These are phyloP conservation scores for Grus americana DNA, from an alignment of 2,113 vertebrate genomes.

Conservation along the genomic window DNA sequence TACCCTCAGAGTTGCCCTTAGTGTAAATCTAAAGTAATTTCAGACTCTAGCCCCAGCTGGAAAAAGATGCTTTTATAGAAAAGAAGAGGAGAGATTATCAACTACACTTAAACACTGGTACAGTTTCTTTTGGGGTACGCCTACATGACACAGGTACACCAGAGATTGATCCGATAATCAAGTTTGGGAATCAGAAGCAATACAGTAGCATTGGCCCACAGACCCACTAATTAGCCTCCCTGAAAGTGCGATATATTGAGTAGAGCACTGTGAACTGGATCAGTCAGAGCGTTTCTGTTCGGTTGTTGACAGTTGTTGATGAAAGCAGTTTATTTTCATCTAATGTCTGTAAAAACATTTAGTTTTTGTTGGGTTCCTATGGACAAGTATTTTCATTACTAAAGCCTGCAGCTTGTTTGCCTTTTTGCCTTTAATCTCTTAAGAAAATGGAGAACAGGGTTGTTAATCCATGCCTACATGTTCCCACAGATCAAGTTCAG, in stretches of 20 bases:
- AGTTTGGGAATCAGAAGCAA: background rate
- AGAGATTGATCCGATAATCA: fast-evolving
- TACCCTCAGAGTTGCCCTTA: background rate
- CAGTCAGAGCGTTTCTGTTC: background rate
- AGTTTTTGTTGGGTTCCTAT: background rate
- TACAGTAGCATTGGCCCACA: background rate
- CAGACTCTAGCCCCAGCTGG: background rate
- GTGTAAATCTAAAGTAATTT: background rate
- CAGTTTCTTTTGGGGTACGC: fast-evolving
- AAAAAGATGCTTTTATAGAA: background rate
- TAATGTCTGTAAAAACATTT: background rate
- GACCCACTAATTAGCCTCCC: background rate
- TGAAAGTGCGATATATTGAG: background rate
- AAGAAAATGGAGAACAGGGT: background rate
- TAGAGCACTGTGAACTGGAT: background rate
- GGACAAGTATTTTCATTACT: background rate
- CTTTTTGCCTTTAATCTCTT: background rate
- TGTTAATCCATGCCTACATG: background rate
- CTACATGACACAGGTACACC: fast-evolving
- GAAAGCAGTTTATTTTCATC: background rate
- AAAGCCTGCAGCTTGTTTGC: background rate
- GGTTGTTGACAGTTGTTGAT: background rate
- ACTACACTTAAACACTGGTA: background rate
- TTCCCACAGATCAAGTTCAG: background rate
- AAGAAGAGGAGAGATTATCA: fast-evolving